Base-by-base conservation (phyloP, 2,113 vertebrate genomes). In the Astatoreochromis straeleni region DNA sequence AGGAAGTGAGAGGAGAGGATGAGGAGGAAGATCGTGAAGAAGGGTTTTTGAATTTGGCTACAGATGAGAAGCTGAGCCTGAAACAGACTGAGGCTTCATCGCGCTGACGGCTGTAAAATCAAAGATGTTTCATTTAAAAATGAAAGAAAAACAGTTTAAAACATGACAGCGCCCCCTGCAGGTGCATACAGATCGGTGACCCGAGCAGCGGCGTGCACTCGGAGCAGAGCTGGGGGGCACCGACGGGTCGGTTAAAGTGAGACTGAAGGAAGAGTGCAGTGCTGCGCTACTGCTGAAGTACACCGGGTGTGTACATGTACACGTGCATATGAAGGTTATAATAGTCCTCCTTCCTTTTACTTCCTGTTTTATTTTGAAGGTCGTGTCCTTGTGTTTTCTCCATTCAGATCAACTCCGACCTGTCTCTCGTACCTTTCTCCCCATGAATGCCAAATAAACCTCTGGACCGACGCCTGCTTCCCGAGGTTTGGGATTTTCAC, bases 191-290 rank as follows among this genome's bases (percentile, higher is more conserved):
- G 14, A 3, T 16, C 4, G 3, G 21, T 57, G 35, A 82, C 80
- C 55, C 4, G 38, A 24, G 49, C 55, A 5, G 80, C 73, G 31
- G 75, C 21, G 24, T 49, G 40, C 75, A 81, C 35, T 38, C 19
- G 38, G 51, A 31, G 60, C 33, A 24, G 35, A 58, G 54, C 13
- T 11, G 26, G 70, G 57, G 33, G n/a, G 16, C 38, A 53, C 57
- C 53, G 65, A 54, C 21, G 14, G 38, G 40, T 83, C 17, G 40
- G 81, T 83, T 60, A 86, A 88, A 54, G 45, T 80, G 10, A 53
- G 42, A 51, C 70, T 45, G 75, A 54, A 51, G 35, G 26, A 35
- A 7, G 40, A 60, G 49, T 8, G 68, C 35, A n/a, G 51, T 3
- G 49, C 54, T 7, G 13, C n/a, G 10, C 4, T n/a, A 4, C 26